These are phyloP conservation scores for Mylabris phalerata DNA, from an alignment of 1,140 invertebrate genomes.

Conservation along the genomic window DNA sequence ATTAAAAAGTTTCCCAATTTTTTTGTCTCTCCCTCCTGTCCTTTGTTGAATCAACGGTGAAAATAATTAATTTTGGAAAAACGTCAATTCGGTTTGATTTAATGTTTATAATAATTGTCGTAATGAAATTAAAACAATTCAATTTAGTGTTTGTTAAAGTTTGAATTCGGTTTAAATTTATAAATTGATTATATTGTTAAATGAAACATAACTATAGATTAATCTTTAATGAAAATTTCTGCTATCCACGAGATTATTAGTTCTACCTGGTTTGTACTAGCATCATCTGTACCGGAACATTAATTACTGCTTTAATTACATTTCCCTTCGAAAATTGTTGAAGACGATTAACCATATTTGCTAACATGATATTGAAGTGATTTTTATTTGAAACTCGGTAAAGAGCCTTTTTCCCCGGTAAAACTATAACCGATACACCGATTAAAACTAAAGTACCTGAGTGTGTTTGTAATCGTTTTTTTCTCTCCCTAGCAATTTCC, in stretches of 20 bases:
- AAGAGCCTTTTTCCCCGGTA: too few relatives aligned
- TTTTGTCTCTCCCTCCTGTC: too few relatives aligned
- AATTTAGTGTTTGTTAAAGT: background rate
- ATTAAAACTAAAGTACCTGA: too few relatives aligned
- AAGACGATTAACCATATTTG: slow-evolving; percentile 15
- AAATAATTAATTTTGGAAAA: too few relatives aligned
- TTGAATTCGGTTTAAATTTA: background rate
- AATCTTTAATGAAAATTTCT: slow-evolving; percentile 15
- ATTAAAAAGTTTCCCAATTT: too few relatives aligned
- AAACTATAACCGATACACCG: too few relatives aligned
- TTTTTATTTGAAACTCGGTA: background rate
- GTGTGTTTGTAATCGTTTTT: too few relatives aligned
- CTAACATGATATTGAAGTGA: slow-evolving; percentile 9
- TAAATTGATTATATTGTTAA: slow-evolving; percentile 4
- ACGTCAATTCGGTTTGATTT: too few relatives aligned
- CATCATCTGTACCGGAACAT: slow-evolving; percentile 23
- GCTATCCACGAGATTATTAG: slow-evolving; percentile 18
- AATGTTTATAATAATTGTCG: background rate
- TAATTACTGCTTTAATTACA: slow-evolving; percentile 27
- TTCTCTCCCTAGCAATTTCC: too few relatives aligned
- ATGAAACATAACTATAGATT: slow-evolving; percentile 6
- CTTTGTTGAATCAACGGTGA: too few relatives aligned
- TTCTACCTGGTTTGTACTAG: slow-evolving; percentile 18
- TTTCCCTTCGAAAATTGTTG: slow-evolving; percentile 20
- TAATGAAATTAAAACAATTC: background rate